Base-by-base conservation (phyloP, 2,113 vertebrate genomes). In the Hipposideros armiger region DNA sequence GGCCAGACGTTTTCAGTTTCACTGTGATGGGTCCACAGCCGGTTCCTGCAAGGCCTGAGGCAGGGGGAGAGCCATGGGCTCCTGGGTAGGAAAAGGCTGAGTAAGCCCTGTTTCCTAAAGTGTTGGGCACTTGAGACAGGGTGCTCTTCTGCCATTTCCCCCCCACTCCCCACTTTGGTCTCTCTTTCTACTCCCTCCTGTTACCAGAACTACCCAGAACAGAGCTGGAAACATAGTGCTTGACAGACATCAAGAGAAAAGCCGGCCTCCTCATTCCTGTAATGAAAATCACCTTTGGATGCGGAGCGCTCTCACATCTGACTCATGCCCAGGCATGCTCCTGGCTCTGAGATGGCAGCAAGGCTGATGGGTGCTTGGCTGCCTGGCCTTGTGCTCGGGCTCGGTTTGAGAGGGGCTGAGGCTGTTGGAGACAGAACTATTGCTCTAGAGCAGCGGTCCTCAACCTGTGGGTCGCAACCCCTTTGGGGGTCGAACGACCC, bases 271-370 rank as follows among this genome's bases (percentile, higher is more conserved):
- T 22, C 2, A 13, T 47, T 72, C n/a, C 36, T 62, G 30, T 50
- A 17, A n/a, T 7, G 7, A 10, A 42, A 15, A 11, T 3, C 5
- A 16, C 5, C 36, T 87, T 78, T 58, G 66, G 9, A 30, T 19
- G n/a, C 40, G 11, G 24, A 70, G 70, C 52, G 2, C 0, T 2
- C 26, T 17, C 30, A 7, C 11, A 0, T 4, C 9, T 10, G 73
- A 52, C 88, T 91, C 17, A 2, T 5, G 10, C 40, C 47, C 42
- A 42, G 7, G 16, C 28, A 24, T 2, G 1, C 11, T 69, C 6
- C 56, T 28, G 20, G 40, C 77, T 56, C 45, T 1, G 11, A 67
- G 28, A n/a, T 62, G 42, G 17, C 56, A 56, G 26, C 30, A 72
- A 26, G 11, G 64, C 45, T 6, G 7, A 58, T 2, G 5, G 45